phyloP scores from a whole-genome alignment of 2,113 vertebrate species.

The Catharus fuscescens region DNA sequence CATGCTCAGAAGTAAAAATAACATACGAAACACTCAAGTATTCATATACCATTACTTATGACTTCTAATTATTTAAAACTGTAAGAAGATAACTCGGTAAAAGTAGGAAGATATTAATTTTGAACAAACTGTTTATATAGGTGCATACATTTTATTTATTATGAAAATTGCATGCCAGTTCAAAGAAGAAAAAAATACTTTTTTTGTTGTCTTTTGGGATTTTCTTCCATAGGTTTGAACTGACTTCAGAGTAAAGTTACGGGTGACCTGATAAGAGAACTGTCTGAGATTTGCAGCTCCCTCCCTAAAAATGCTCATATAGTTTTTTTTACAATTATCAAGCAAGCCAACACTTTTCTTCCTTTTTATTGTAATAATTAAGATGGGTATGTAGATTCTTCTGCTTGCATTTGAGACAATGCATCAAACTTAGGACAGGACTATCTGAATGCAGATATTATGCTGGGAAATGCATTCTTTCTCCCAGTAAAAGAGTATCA shows the following conservation, averaged over 20 bases:
- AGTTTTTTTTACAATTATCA: not conserved
- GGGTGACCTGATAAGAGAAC: not conserved
- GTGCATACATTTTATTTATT: not conserved
- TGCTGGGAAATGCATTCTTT: not conserved
- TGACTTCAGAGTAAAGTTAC: not conserved
- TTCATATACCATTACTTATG: not conserved
- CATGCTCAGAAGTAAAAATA: not conserved
- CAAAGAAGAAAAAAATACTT: not conserved
- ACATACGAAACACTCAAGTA: not conserved
- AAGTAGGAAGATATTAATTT: conserved; percentile 1
- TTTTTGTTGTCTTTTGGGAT: not conserved
- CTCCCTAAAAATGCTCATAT: not conserved
- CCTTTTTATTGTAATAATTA: not conserved
- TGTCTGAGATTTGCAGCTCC: not conserved
- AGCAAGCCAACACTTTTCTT: not conserved
- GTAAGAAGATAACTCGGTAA: not conserved
- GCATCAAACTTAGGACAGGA: not conserved
- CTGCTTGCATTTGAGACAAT: not conserved
- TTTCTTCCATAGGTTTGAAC: not conserved
- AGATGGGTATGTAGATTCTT: not conserved
- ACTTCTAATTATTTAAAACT: not conserved
- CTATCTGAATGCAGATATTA: not conserved
- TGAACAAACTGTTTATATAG: not conserved
- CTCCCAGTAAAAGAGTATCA: not conserved
- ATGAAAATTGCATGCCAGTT: not conserved